phyloP scores from a whole-genome alignment of 2,113 vertebrate species.

The Oxyura jamaicensis region DNA sequence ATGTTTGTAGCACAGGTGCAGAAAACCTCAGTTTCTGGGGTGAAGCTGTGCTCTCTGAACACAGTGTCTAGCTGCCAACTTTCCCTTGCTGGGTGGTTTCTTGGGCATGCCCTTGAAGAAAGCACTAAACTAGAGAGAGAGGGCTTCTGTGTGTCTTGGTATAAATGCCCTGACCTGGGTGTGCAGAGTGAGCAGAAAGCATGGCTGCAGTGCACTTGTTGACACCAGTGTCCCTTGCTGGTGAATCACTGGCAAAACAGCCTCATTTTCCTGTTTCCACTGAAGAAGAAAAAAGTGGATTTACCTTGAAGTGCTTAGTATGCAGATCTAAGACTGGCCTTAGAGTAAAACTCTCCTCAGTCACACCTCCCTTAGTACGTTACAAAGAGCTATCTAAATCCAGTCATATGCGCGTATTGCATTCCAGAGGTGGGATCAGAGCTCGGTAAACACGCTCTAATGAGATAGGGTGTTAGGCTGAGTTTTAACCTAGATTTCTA shows the following conservation, averaged over 20 bases:
- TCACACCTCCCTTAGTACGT: neutral
- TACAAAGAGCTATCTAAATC: conserved; percentile 10
- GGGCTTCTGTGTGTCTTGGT: neutral
- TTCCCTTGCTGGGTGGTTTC: neutral
- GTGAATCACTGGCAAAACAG: neutral
- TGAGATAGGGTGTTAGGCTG: neutral
- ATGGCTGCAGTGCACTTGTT: neutral
- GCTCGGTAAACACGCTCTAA: neutral
- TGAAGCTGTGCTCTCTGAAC: neutral
- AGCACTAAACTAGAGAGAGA: neutral
- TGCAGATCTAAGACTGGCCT: neutral
- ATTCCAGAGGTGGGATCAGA: neutral
- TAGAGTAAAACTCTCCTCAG: neutral
- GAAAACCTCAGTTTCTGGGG: neutral
- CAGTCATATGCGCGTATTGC: neutral
- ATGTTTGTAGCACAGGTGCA: accelerated
- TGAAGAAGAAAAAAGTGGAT: neutral
- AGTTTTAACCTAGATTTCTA: neutral
- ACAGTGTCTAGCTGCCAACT: neutral
- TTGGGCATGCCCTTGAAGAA: neutral
- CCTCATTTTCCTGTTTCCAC: neutral
- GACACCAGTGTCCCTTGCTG: neutral
- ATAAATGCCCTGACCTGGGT: neutral
- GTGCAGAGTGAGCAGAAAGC: neutral
- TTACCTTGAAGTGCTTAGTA: neutral